Conservation (phyloP, 2,113 vertebrate genomes). For the Ochotona princeps region DNA sequence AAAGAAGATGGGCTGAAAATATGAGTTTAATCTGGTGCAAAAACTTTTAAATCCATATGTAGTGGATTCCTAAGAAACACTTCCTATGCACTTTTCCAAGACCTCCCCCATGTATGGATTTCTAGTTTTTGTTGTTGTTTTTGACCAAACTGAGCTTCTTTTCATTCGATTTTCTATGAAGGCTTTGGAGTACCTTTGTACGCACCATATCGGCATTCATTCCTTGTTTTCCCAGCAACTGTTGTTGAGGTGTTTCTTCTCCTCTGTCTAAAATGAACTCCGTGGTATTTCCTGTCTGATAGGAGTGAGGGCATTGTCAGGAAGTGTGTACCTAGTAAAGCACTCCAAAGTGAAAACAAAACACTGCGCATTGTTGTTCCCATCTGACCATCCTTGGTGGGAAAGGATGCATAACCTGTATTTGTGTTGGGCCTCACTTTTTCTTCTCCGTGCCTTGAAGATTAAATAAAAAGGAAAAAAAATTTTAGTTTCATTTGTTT, state of each 20-base stretch:
- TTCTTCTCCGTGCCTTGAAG: neutral
- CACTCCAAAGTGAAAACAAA: neutral
- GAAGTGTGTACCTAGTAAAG: neutral
- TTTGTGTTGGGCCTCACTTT: neutral
- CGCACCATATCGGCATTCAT: neutral
- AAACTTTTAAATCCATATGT: too few relatives aligned
- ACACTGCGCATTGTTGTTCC: neutral
- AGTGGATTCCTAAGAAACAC: too few relatives aligned
- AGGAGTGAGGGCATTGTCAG: neutral
- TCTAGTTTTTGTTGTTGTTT: too few relatives aligned
- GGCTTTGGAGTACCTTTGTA: too few relatives aligned
- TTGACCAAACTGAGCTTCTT: too few relatives aligned
- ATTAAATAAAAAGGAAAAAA: neutral
- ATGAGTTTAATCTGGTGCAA: too few relatives aligned
- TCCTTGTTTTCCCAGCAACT: neutral
- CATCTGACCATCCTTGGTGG: fast-evolving
- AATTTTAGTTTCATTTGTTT: conserved; percentile 48
- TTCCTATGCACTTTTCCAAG: too few relatives aligned
- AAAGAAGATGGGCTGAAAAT: too few relatives aligned
- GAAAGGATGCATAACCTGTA: too few relatives aligned
- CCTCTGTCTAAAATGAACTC: conserved; percentile 11
- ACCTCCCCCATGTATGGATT: too few relatives aligned
- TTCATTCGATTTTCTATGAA: too few relatives aligned
- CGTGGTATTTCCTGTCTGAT: neutral
- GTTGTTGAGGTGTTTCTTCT: neutral